phyloP scores from a whole-genome alignment of 37 sponge, comb jelly and placozoan species.

The Aplysina aerophoba region DNA sequence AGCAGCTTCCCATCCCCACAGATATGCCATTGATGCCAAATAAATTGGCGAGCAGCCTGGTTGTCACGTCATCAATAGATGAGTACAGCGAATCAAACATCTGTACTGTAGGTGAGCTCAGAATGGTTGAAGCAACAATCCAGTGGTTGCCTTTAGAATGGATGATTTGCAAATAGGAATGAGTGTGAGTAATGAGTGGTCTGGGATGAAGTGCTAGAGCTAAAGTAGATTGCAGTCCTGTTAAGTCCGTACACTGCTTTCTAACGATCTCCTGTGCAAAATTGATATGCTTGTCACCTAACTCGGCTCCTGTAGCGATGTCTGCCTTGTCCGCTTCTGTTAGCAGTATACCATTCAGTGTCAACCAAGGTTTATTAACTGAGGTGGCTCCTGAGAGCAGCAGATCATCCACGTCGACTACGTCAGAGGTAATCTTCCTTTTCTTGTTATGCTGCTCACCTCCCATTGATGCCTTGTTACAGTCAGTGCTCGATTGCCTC shows the following conservation, averaged over 20 bases:
- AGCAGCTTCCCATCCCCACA: not conserved
- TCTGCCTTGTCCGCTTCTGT: constrained; percentile 17
- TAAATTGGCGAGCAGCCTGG: not conserved
- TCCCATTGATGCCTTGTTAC: too few relatives aligned
- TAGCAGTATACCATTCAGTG: constrained; percentile 17
- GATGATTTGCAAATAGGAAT: not conserved
- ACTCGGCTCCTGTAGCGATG: not conserved
- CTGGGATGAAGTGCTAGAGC: not conserved
- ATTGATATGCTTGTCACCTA: constrained; percentile 10
- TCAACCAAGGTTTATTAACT: constrained; percentile 3
- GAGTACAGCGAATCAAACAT: constrained; percentile 1
- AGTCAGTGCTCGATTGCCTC: too few relatives aligned
- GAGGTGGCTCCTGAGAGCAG: not conserved
- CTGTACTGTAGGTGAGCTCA: not conserved
- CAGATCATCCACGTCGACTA: too few relatives aligned
- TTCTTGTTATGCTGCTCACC: too few relatives aligned
- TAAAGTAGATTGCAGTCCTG: constrained; percentile 13
- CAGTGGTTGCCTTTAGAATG: constrained; percentile 14
- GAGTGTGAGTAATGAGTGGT: not conserved
- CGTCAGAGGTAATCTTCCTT: too few relatives aligned
- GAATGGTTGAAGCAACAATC: constrained; percentile 17
- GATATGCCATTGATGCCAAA: not conserved
- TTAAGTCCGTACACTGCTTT: not conserved
- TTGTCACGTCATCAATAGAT: constrained; percentile 11
- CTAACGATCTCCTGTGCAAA: not conserved